These are phyloP conservation scores for Micrasema longulum DNA, from an alignment of 1,140 invertebrate genomes.

Conservation along the genomic window DNA sequence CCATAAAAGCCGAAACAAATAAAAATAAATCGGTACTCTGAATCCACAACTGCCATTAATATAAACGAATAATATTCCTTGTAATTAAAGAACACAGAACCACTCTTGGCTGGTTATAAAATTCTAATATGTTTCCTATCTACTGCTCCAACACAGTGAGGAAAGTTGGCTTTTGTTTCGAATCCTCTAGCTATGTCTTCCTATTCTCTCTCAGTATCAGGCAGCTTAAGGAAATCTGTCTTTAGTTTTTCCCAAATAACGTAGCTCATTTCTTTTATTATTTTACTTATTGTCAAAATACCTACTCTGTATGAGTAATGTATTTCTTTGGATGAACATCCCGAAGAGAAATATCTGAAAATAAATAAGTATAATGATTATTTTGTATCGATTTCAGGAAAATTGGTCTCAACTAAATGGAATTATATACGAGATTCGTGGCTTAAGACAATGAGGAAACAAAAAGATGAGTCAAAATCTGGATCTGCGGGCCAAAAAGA, in stretches of 20 bases:
- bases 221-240: constrained; percentile 41
- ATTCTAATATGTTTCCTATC: constrained; percentile 57
- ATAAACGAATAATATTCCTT: constrained; percentile 61
- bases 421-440: constrained; percentile 54
- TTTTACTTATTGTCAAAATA: constrained; percentile 51
- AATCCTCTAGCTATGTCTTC: constrained; percentile 55
- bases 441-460: constrained; percentile 53
- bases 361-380: neutral
- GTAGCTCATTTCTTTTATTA: constrained; percentile 53
- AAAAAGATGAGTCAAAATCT: too few relatives aligned
- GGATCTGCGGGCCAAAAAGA: too few relatives aligned
- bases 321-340: constrained; percentile 36
- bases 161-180: constrained; percentile 58
- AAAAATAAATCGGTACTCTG: constrained; percentile 60
- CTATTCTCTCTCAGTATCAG: constrained; percentile 53
- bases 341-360: constrained; percentile 50
- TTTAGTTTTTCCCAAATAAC: constrained; percentile 53
- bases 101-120: constrained; percentile 56
- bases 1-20: constrained; percentile 57
- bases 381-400: too few relatives aligned
- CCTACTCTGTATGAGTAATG: constrained; percentile 54
- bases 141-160: constrained; percentile 59
- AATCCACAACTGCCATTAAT: constrained; percentile 62
- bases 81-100: too few relatives aligned
- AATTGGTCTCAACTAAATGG: constrained; percentile 24